phyloP scores from a whole-genome alignment of 1,140 invertebrate genomes.

The Ceratina australensis region DNA sequence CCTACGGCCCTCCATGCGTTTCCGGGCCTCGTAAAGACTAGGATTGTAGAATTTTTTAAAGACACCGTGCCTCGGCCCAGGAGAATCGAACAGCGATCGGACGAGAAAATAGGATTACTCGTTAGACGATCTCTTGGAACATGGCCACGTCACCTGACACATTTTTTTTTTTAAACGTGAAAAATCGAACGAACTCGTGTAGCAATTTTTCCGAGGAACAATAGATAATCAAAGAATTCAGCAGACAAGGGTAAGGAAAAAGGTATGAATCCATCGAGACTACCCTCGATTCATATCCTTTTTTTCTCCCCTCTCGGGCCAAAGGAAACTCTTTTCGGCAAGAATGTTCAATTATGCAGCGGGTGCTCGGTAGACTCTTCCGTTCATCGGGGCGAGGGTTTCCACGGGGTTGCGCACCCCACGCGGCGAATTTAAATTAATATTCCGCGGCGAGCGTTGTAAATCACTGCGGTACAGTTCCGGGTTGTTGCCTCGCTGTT shows the following conservation, averaged over 20 bases:
- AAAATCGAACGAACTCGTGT: neutral
- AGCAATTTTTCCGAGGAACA: slow-evolving; percentile 6
- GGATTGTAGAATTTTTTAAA: slow-evolving; percentile 33
- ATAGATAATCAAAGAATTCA: neutral
- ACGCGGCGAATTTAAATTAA: slow-evolving; percentile 72
- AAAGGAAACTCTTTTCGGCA: slow-evolving; percentile 51
- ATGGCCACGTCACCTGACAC: too few species aligned
- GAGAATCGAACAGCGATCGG: neutral
- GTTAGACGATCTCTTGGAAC: neutral
- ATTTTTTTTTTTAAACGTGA: too few species aligned
- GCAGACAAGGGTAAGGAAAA: neutral
- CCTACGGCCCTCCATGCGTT: slow-evolving; percentile 6
- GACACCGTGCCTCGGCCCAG: neutral
- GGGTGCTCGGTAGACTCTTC: slow-evolving; percentile 65
- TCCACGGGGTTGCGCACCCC: neutral
- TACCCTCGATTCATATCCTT: slow-evolving; percentile 31
- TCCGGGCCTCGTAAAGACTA: neutral
- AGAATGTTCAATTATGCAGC: slow-evolving; percentile 76
- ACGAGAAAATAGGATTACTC: too few species aligned
- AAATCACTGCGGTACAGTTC: slow-evolving; percentile 62
- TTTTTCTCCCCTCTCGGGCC: slow-evolving; percentile 41
- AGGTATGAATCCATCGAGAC: neutral
- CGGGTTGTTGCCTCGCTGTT: slow-evolving; percentile 15
- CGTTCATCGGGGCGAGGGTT: neutral
- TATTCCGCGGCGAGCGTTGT: slow-evolving; percentile 72